Base-by-base conservation (phyloP, 2,888 invertebrate genomes). In the Callyntrura guangdongensis region DNA sequence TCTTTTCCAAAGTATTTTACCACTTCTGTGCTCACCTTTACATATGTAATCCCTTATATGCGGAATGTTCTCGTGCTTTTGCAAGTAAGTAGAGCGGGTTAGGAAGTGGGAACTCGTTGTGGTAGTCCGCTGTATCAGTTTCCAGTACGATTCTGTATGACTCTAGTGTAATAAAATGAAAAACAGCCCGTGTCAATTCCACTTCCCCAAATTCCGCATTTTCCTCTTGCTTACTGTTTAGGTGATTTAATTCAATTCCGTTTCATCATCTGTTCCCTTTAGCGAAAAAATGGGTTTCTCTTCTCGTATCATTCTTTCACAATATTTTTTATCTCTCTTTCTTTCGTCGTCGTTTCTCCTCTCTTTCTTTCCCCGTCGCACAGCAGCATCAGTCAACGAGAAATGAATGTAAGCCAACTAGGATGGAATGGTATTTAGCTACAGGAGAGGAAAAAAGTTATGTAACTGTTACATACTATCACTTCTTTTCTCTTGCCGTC, bases 171-270 rank as follows among this genome's bases (percentile, higher is more conserved):
- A 84, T 89, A 84, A 90, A 81, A 90, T 79, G 69, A 64, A 90
- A 86, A 90, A 72, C 79, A 86, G 81, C 27, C 81, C 81, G 81
- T 90, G 90, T 90, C 85, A 86, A 90, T 90, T 86, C 90, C 81
- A 86, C 69, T 90, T 90, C 45, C 81, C 59, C 25, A 47, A 86
- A 86, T 81, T 81, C 72, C 61, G 36, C 27, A 86, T 86, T 86
- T 88, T 79, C 25, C 47, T 74, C 49, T 64, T 36, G 9, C 81
- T 61, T 81, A 17, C 74, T 79, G 36, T 83, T 14, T 74, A 74
- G 64, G 83, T 84, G 89, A 89, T 89, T 89, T 77, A 89, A 89
- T 89, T 89, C 89, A 84, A 89, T 84, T 89, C 84, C 64, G 77
- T 61, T 84, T 84, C 89, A 77, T 89, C 89, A 88, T 88, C 84